These are phyloP conservation scores for Tetranychus piercei DNA, from an alignment of 2,888 invertebrate species.

Conservation along the genomic window DNA sequence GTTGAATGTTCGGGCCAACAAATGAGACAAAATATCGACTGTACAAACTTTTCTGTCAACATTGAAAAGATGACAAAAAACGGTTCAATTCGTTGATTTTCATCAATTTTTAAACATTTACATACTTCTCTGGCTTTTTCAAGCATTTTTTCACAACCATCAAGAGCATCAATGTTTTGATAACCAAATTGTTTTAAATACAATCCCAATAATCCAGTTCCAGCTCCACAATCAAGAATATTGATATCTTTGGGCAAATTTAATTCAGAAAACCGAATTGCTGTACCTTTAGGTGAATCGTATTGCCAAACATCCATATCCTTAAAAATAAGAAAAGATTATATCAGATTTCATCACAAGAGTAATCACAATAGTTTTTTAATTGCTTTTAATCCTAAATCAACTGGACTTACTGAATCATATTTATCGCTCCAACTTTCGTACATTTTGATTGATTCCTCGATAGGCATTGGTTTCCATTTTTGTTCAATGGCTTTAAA, in stretches of 20 bases:
- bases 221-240: slow-evolving; percentile 20
- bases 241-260: not conserved
- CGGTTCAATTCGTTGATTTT: not conserved
- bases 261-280: slow-evolving; percentile 7
- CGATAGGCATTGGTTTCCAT: slow-evolving; percentile 3
- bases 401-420: slow-evolving; percentile 10
- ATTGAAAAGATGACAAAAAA: not conserved
- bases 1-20: not conserved
- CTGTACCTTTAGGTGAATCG: not conserved
- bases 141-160: slow-evolving; percentile 17
- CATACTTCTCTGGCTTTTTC: slow-evolving; percentile 13
- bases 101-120: not conserved
- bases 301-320: slow-evolving; percentile 1
- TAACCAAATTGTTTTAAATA: slow-evolving; percentile 10
- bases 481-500: not conserved
- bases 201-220: slow-evolving; percentile 16
- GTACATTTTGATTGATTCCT: slow-evolving; percentile 8
- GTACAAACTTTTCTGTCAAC: slow-evolving; percentile 4
- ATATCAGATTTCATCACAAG: not conserved
- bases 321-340: not conserved
- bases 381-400: not conserved
- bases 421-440: slow-evolving; percentile 12
- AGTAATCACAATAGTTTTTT: not conserved
- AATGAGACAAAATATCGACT: slow-evolving; percentile 5
- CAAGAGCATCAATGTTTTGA: slow-evolving; percentile 18